These are phyloP conservation scores for Cephalopachus bancanus DNA, from an alignment of 2,797 vertebrate species.

Conservation along the genomic window DNA sequence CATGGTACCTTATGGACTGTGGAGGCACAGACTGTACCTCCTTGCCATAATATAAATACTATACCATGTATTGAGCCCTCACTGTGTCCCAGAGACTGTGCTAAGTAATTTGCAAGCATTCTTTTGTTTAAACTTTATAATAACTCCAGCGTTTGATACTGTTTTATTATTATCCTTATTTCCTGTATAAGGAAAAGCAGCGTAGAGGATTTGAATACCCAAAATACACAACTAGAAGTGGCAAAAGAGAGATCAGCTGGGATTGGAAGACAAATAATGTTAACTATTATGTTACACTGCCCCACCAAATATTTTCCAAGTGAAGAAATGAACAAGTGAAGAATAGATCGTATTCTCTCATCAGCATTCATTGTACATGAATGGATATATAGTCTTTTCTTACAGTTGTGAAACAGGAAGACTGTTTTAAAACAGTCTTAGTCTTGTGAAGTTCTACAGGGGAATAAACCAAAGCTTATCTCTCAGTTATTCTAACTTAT, in stretches of 20 bases:
- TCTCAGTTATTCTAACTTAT: background rate
- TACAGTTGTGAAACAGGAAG: no score
- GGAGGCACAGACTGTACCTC: background rate
- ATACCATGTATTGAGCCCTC: background rate
- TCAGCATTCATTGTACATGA: background rate
- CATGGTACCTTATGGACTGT: background rate
- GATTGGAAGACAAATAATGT: background rate
- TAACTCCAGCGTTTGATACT: background rate
- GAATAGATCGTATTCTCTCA: background rate
- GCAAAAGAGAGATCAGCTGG: background rate
- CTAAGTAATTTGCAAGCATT: background rate
- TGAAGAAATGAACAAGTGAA: background rate
- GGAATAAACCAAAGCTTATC: background rate
- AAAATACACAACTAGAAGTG: background rate
- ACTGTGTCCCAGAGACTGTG: background rate
- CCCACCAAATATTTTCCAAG: background rate
- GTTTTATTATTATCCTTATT: conserved; percentile 34
- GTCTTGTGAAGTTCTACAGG: background rate
- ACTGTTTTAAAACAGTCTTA: background rate
- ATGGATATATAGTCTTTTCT: no score
- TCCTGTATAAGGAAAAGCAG: background rate
- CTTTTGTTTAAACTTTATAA: background rate
- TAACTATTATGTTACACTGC: background rate
- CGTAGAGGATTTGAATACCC: background rate
- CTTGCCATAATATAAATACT: background rate